A percentile compares a stretch with the other conserved stretches of the same genome.
phyloP scores from a whole-genome alignment of 2,797 vertebrate genomes.

The Protosalanx chinensis region DNA sequence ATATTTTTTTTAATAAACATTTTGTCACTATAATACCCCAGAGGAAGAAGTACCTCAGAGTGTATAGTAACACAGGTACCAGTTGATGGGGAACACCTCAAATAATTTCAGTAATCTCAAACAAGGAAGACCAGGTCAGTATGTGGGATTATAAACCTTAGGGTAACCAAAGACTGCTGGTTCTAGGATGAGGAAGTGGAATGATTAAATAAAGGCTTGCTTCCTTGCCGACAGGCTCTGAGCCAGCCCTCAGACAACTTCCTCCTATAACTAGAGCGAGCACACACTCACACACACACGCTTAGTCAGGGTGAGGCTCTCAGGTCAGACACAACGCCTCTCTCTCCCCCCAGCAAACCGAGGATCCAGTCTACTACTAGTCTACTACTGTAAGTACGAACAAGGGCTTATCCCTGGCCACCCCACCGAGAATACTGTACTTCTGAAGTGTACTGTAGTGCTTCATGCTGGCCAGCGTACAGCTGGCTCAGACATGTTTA shows the following conservation, averaged over 20 bases:
- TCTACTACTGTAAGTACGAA: constrained; percentile 39
- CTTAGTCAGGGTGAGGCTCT: constrained; percentile 23
- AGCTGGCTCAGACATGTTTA: not conserved
- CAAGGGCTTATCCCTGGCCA: not conserved
- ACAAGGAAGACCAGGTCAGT: constrained; percentile 9
- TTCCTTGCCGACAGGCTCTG: constrained; percentile 43
- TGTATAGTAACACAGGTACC: too few species aligned
- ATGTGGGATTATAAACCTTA: not conserved
- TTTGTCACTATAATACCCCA: not conserved
- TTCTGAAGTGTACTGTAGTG: not conserved
- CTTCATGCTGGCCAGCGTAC: not conserved
- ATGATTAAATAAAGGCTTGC: constrained; percentile 38
- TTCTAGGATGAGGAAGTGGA: constrained; percentile 61
- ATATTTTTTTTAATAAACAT: not conserved
- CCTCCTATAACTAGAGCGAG: constrained; percentile 61
- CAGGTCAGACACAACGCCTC: constrained; percentile 1
- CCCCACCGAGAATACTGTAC: not conserved
- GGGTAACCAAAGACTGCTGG: not conserved
- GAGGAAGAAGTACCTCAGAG: too few species aligned
- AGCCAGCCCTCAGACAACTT: constrained; percentile 53
- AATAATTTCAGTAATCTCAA: not conserved
- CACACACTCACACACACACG: constrained; percentile 20
- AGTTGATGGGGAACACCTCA: not conserved
- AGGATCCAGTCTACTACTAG: not conserved
- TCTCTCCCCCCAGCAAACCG: not conserved